These are phyloP conservation scores for Catagonus wagneri DNA, from an alignment of 2,113 vertebrate genomes.

Conservation along the genomic window DNA sequence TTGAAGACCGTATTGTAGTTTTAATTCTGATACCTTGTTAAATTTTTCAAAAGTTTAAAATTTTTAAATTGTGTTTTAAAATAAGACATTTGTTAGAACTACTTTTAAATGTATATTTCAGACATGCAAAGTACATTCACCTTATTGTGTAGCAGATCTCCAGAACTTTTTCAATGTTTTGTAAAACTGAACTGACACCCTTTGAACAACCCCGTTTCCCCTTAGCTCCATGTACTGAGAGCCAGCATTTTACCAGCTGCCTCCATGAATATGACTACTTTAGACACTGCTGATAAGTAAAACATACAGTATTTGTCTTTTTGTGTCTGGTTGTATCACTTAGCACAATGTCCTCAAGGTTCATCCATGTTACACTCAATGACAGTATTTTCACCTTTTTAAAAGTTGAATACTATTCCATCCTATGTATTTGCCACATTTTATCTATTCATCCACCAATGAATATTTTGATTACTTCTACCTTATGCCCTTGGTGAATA, in stretches of 20 bases:
- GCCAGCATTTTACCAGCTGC: background rate
- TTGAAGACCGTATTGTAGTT: background rate
- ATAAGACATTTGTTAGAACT: background rate
- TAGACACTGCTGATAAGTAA: background rate
- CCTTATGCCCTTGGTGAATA: too few species aligned
- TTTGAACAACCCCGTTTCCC: background rate
- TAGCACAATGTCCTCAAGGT: background rate
- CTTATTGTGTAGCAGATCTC: background rate
- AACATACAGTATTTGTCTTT: background rate
- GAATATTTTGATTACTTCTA: too few species aligned
- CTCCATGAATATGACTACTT: too few species aligned
- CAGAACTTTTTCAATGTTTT: background rate
- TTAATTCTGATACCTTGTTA: background rate
- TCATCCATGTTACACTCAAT: background rate
- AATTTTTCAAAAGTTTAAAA: background rate
- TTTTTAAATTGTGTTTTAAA: background rate
- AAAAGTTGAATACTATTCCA: too few species aligned
- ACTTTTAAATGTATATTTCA: background rate
- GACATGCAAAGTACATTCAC: background rate
- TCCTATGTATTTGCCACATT: too few species aligned
- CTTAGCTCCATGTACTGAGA: background rate
- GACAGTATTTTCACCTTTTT: background rate
- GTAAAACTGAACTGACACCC: background rate
- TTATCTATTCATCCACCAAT: too few species aligned
- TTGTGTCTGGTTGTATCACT: background rate